phyloP scores from a whole-genome alignment of 1,140 invertebrate genomes.

The Heliothis virescens region DNA sequence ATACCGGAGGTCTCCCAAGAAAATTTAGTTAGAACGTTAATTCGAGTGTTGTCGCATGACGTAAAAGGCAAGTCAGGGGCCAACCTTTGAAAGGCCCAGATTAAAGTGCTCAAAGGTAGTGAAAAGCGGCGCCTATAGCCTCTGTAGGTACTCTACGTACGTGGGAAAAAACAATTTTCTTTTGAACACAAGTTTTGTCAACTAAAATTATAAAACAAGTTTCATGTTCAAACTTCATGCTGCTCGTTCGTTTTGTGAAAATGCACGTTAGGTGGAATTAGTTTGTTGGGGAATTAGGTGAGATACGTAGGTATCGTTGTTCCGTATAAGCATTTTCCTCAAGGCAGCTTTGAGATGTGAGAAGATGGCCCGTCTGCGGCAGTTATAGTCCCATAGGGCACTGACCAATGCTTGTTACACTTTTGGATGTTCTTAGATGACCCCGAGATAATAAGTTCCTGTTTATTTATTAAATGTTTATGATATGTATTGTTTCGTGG shows the following conservation, averaged over 20 bases:
- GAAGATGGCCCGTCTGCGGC: not conserved
- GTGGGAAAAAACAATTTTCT: conserved; percentile 50
- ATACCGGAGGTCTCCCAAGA: not conserved
- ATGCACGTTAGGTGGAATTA: conserved; percentile 16
- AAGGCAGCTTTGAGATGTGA: not conserved
- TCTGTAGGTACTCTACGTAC: conserved; percentile 21
- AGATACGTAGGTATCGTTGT: not conserved
- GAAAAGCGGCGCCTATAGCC: conserved; percentile 40
- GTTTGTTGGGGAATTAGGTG: not conserved
- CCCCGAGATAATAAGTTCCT: not conserved
- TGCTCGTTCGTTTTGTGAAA: conserved; percentile 13
- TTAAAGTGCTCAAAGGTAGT: conserved; percentile 51
- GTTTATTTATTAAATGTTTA: not conserved
- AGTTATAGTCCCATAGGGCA: not conserved
- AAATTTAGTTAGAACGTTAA: conserved; percentile 42
- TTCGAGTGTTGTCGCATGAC: conserved; percentile 46
- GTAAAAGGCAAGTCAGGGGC: conserved; percentile 38
- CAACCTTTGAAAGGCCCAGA: conserved; percentile 43
- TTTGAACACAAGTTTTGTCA: conserved; percentile 48
- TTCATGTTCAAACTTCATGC: conserved; percentile 6
- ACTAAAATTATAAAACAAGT: conserved; percentile 47
- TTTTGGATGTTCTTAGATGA: not conserved
- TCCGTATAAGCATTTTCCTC: conserved; percentile 5
- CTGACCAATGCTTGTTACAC: not conserved
- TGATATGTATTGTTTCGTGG: no score